phyloP scores from a whole-genome alignment of 2,797 vertebrate species.

The Danio jaintianensis region DNA sequence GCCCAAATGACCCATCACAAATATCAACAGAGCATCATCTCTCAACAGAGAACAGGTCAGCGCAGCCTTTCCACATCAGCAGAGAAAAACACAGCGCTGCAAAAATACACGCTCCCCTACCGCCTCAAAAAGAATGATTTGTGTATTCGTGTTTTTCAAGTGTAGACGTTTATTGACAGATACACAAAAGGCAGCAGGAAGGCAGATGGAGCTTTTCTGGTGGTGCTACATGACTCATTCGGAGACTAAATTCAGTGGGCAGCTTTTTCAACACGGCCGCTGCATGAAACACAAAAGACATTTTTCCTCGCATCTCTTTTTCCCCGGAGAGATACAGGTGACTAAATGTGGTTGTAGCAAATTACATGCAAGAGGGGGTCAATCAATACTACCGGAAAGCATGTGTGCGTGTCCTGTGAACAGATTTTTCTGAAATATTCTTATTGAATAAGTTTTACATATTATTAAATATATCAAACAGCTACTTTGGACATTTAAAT shows the following conservation, averaged over 20 bases:
- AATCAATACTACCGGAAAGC: neutral
- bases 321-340: conserved; percentile 12
- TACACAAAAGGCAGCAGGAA: conserved; percentile 21
- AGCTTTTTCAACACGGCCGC: conserved; percentile 21
- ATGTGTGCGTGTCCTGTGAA: neutral
- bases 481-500: neutral
- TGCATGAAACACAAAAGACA: conserved; percentile 40
- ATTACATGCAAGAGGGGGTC: conserved; percentile 11
- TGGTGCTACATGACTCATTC: conserved; percentile 26
- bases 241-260: conserved; percentile 17
- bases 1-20: conserved; percentile 36
- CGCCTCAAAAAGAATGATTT: neutral
- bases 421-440: neutral
- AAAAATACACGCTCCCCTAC: neutral
- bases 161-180: conserved; percentile 10
- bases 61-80: neutral
- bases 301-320: conserved; percentile 1
- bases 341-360: conserved; percentile 17
- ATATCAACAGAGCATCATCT: conserved; percentile 46
- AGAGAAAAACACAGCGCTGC: neutral
- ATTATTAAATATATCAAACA: neutral
- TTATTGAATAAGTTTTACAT: neutral
- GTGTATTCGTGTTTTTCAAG: neutral
- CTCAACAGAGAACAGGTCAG: neutral
- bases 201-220: conserved; percentile 22